phyloP scores from a whole-genome alignment of 2,113 vertebrate genomes.

The Oryzias curvinotus region DNA sequence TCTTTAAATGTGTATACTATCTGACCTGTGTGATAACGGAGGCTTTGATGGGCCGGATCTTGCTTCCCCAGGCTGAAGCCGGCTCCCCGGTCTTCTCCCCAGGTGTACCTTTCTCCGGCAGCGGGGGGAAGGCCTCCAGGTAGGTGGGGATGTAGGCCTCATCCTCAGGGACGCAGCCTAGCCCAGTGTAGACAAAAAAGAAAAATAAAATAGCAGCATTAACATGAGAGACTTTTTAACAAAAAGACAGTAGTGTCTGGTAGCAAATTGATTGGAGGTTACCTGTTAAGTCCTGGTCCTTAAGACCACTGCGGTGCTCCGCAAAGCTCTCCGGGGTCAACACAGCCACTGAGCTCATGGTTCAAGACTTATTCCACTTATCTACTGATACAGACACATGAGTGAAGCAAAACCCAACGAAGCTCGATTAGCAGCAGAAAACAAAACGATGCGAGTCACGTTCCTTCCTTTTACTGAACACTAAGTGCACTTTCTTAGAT shows the following conservation, averaged over 20 bases:
- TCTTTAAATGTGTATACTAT: neutral
- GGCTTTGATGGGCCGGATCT: conserved; percentile 79
- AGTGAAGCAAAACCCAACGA: neutral
- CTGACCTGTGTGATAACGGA: conserved; percentile 82
- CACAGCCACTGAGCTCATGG: conserved; percentile 83
- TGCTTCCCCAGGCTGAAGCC: conserved; percentile 72
- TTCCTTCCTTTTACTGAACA: neutral
- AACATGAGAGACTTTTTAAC: neutral
- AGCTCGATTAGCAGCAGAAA: neutral
- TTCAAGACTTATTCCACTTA: conserved; percentile 81
- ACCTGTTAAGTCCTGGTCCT: conserved; percentile 78
- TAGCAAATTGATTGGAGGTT: neutral
- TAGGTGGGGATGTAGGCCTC: conserved; percentile 81
- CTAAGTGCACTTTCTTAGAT: neutral
- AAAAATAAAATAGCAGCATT: conserved; percentile 8
- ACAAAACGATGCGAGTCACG: neutral
- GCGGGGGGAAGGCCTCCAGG: conserved; percentile 79
- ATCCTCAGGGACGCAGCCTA: conserved; percentile 80
- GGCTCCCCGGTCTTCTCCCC: conserved; percentile 75
- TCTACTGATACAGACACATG: conserved; percentile 53
- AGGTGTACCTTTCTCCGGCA: conserved; percentile 77
- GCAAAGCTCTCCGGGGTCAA: conserved; percentile 84
- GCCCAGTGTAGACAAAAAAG: conserved; percentile 8
- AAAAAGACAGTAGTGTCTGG: no score
- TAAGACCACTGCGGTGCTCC: conserved; percentile 77